These are phyloP conservation scores for Xenopus borealis DNA, from an alignment of 2,113 vertebrate species.

Conservation along the genomic window DNA sequence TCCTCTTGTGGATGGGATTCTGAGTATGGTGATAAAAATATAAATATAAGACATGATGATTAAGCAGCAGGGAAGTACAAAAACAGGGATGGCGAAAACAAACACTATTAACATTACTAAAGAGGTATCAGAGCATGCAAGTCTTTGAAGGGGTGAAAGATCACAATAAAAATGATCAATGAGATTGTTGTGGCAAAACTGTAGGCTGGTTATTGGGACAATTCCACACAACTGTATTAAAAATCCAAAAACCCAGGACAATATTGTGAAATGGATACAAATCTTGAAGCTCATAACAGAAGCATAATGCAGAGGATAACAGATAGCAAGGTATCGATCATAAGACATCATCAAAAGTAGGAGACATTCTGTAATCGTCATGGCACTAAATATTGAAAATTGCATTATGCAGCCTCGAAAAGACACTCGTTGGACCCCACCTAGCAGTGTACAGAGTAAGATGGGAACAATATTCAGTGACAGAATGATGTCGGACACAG, in stretches of 20 bases:
- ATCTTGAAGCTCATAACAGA: constrained; percentile 41
- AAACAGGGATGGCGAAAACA: constrained; percentile 4
- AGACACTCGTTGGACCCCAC: neutral
- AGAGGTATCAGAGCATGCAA: constrained; percentile 27
- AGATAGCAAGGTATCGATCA: constrained; percentile 51
- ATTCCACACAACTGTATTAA: neutral
- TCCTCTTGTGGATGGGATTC: constrained; percentile 20
- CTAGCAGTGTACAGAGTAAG: neutral
- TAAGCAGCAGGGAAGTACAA: constrained; percentile 20
- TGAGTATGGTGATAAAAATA: constrained; percentile 41
- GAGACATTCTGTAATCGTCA: constrained; percentile 50
- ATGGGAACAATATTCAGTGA: constrained; percentile 10
- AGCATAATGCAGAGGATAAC: constrained; percentile 47
- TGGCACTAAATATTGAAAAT: constrained; percentile 14
- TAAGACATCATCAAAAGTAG: constrained; percentile 53
- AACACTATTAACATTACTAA: constrained; percentile 4
- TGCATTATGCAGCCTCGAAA: constrained; percentile 11
- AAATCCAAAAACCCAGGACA: constrained; percentile 37
- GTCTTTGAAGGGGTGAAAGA: constrained; percentile 5
- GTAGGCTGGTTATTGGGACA: neutral
- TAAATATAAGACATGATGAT: constrained; percentile 49
- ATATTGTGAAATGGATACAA: constrained; percentile 31
- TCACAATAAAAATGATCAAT: constrained; percentile 33
- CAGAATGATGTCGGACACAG: constrained; percentile 15
- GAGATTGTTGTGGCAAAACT: constrained; percentile 9